Base-by-base conservation (phyloP, 2,113 vertebrate genomes). In the Caranx melampygus region DNA sequence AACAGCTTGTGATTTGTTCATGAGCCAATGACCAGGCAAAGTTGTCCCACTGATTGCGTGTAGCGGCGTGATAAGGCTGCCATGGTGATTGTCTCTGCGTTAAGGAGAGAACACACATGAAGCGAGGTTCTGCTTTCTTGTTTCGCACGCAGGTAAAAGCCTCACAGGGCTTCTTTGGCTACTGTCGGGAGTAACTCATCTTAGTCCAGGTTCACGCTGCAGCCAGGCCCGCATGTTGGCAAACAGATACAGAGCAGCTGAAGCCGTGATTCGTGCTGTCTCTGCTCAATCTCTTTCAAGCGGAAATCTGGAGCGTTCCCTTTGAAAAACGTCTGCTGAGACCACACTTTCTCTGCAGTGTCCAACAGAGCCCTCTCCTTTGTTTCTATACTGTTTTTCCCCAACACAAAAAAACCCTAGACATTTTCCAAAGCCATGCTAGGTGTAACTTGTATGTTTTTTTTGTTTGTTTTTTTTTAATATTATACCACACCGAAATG, bases 1-100 rank as follows among this genome's bases (percentile, higher is more conserved):
- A 75, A 78, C 80, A 84, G 86, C 82, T 82, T 87, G 86, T 84
- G 85, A 86, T 92, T 87, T 89, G 89, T 89, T 86, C 66, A 40
- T 14, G 72, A 87, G 88, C 91, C 91, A 92, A 35, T 76, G 89
- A 84, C 86, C 89, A 85, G 85, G 79, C 86, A 79, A 87, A 86
- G 87, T 88, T 85, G 72, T 91, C 88, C 76, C 75, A 21, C 81
- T 74, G 84, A 85, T 77, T 44, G 86, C 78, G 79, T 92, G 89
- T 80, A 59, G 85, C 68, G 11, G 66, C 49, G 33, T 70, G 92
- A 92, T 91, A 91, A 89, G 87, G 92, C 85, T 89, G 87, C 85
- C 87, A 89, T 88, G 73, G 88, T n/a, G 69, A 90, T 89, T 72
- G 84, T 87, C 87, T 82, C 49, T 11, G 63, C 42, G 35, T 63